A percentile compares a stretch with the other conserved stretches of the same genome.
Conservation (phyloP, 2,113 vertebrate genomes). For the Neolamprologus ventralis region DNA sequence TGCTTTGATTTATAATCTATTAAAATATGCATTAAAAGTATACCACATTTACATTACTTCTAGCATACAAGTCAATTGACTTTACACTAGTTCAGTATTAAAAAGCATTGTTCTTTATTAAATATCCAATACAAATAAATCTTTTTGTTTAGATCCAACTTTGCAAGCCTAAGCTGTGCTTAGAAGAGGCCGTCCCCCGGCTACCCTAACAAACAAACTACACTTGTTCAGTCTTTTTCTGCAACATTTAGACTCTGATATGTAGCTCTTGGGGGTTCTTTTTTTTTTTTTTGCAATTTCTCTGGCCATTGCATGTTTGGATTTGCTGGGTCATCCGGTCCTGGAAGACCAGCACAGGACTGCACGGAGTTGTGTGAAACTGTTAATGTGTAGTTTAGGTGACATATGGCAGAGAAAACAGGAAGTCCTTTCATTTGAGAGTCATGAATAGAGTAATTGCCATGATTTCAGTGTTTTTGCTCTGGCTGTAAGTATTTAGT, state of each 20-base stretch:
- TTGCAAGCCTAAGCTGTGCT: background rate
- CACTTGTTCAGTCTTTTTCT: background rate
- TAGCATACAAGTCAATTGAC: background rate
- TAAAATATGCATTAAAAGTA: background rate
- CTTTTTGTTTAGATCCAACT: background rate
- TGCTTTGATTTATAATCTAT: background rate
- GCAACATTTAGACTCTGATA: background rate
- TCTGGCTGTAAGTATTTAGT: background rate
- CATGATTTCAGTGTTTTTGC: background rate
- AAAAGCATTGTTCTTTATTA: background rate
- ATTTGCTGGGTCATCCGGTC: background rate
- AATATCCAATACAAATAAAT: background rate
- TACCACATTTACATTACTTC: background rate
- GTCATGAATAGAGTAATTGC: background rate
- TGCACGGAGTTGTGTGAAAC: background rate
- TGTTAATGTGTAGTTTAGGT: background rate
- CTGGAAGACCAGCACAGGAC: background rate
- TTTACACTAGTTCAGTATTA: background rate
- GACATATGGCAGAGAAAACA: background rate
- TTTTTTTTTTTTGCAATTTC: background rate
- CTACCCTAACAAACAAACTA: background rate
- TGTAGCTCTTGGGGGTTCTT: background rate
- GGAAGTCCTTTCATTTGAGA: background rate
- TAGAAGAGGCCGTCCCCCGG: accelerated
- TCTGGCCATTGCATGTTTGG: background rate